A percentile compares a stretch with the other conserved stretches of the same genome.
Evolutionary conservation across 2,888 invertebrate species (phyloP).

Genomic region (Dolichomitus sp.): DNA sequence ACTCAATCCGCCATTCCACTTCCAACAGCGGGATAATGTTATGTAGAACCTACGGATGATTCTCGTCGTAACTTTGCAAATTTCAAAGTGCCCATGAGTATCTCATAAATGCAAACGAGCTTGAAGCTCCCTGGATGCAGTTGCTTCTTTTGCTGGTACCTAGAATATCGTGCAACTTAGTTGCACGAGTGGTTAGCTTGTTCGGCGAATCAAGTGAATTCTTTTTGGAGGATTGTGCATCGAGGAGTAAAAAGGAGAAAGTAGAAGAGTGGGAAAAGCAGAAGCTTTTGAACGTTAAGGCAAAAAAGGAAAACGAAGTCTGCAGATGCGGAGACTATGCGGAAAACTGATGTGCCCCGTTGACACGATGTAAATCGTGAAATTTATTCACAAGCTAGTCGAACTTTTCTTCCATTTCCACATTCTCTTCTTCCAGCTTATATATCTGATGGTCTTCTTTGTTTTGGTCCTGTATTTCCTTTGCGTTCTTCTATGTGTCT

Average conservation of each 20-base stretch:
- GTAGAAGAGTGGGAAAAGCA: background rate
- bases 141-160: background rate
- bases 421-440: background rate
- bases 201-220: constrained; percentile 52
- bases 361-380: constrained; percentile 49
- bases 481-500: background rate
- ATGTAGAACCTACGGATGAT: constrained; percentile 57
- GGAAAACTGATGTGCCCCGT: constrained; percentile 31
- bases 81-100: constrained; percentile 64
- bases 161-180: constrained; percentile 46
- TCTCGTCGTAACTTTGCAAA: constrained; percentile 60
- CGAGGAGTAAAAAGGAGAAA: background rate
- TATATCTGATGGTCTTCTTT: background rate
- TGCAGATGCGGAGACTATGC: background rate
- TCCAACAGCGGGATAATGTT: constrained; percentile 63
- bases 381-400: constrained; percentile 34
- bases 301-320: background rate
- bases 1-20: constrained; percentile 45
- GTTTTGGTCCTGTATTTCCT: background rate
- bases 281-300: constrained; percentile 17
- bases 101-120: constrained; percentile 69
- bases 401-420: constrained; percentile 22
- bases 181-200: constrained; percentile 60
- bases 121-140: constrained; percentile 42
- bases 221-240: background rate